Conservation (phyloP, 1,140 invertebrate species). For the Euura lappo region DNA sequence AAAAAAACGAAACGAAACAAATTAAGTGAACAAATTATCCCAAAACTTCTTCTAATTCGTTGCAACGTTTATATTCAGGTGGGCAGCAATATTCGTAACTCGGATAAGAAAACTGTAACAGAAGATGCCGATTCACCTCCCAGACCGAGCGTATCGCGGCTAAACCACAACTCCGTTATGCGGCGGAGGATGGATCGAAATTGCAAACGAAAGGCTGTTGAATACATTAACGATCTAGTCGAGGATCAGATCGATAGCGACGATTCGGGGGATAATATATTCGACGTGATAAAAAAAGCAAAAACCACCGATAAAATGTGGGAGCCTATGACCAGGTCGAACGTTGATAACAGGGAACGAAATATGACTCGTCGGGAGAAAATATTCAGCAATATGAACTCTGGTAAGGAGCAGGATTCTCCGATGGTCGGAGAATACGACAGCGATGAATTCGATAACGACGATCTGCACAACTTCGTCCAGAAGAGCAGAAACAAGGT, state of each 20-base stretch:
- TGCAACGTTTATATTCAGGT: conserved; percentile 39
- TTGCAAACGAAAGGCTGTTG: conserved; percentile 41
- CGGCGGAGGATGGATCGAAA: conserved; percentile 25
- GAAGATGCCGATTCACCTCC: neutral
- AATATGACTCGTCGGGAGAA: neutral
- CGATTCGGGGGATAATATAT: neutral
- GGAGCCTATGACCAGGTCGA: neutral
- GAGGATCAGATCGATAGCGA: neutral
- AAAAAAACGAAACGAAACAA: neutral
- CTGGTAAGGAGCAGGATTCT: neutral
- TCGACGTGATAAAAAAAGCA: neutral
- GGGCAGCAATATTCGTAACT: conserved; percentile 27
- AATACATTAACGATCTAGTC: neutral
- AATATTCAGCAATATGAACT: neutral
- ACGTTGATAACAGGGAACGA: neutral
- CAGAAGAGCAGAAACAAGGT: neutral
- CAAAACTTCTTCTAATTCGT: conserved; percentile 42
- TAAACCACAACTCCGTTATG: conserved; percentile 22
- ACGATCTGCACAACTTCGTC: neutral
- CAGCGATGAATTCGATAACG: neutral
- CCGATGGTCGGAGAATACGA: neutral
- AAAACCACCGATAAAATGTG: neutral
- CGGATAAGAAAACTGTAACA: conserved; percentile 29
- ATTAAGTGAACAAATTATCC: conserved; percentile 34
- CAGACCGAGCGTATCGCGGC: conserved; percentile 20